phyloP scores from a whole-genome alignment of 2,888 invertebrate genomes.

The Apamea epomidion region DNA sequence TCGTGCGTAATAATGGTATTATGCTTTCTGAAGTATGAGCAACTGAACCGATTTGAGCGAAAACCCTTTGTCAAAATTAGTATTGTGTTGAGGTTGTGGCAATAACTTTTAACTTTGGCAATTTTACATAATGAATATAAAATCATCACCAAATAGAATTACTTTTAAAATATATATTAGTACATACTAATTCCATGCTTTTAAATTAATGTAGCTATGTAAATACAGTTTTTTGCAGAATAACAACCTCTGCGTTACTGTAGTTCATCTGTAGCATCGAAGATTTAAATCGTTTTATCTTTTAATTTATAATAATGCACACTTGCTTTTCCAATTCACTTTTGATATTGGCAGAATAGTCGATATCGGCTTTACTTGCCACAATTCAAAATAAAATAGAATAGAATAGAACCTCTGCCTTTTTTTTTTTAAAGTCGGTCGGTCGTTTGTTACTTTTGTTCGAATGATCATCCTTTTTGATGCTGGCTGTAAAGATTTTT shows the following conservation, averaged over 20 bases:
- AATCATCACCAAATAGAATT: neutral
- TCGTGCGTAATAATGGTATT: conserved; percentile 55
- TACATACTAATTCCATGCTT: neutral
- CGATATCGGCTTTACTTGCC: too few relatives aligned
- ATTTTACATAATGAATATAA: conserved; percentile 1
- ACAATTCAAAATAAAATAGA: too few relatives aligned
- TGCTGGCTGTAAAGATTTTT: neutral
- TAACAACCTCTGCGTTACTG: too few relatives aligned
- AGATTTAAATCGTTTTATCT: too few relatives aligned
- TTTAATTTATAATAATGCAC: too few relatives aligned
- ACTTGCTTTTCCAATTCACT: too few relatives aligned
- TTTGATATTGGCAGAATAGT: too few relatives aligned
- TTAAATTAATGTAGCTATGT: neutral
- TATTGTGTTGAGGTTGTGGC: conserved; percentile 30
- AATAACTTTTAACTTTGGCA: conserved; percentile 16
- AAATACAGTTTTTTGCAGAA: too few relatives aligned
- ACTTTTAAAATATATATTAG: too few relatives aligned
- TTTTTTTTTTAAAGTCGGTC: neutral
- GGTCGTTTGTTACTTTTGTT: neutral
- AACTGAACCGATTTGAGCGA: conserved; percentile 23
- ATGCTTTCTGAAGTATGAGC: conserved; percentile 46
- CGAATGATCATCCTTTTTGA: neutral
- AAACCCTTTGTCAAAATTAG: conserved; percentile 28
- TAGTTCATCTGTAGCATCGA: too few relatives aligned
- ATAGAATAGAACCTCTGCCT: neutral